These are phyloP conservation scores for Monopterus albus DNA, from an alignment of 2,113 vertebrate genomes.

Conservation along the genomic window DNA sequence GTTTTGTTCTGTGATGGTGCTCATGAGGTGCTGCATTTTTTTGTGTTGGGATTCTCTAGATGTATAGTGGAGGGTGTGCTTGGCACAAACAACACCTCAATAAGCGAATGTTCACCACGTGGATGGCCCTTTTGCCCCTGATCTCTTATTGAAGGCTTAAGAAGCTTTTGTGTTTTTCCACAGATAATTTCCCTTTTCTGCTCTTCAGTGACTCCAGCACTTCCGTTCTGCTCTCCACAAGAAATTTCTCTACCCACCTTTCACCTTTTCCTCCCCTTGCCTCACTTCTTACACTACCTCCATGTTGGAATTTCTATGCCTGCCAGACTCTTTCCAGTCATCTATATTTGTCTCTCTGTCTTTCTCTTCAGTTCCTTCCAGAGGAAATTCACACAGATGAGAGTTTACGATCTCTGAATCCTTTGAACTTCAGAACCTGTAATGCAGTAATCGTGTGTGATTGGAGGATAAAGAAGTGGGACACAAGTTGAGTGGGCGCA, in stretches of 20 bases:
- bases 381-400: conserved; percentile 67
- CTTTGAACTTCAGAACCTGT: conserved; percentile 75
- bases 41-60: conserved; percentile 14
- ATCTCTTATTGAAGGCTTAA: conserved; percentile 54
- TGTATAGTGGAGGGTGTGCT: not conserved
- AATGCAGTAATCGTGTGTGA: conserved; percentile 75
- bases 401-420: conserved; percentile 65
- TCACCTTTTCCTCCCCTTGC: conserved; percentile 3
- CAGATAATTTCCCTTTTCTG: conserved; percentile 18
- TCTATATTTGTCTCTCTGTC: conserved; percentile 4
- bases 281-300: conserved; percentile 1
- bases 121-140: conserved; percentile 27
- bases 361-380: conserved; percentile 29
- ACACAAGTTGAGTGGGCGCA: conserved; percentile 53
- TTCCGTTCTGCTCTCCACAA: conserved; percentile 28
- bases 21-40: not conserved
- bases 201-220: conserved; percentile 29
- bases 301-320: conserved; percentile 39
- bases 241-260: conserved; percentile 29
- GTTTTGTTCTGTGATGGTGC: conserved; percentile 3
- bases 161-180: conserved; percentile 23
- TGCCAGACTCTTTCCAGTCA: conserved; percentile 3
- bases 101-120: conserved; percentile 35
- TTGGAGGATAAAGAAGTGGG: conserved; percentile 61
- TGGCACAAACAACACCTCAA: conserved; percentile 50